Base-by-base conservation (phyloP, 2,797 vertebrate genomes). In the Leptodactylus fallax region DNA sequence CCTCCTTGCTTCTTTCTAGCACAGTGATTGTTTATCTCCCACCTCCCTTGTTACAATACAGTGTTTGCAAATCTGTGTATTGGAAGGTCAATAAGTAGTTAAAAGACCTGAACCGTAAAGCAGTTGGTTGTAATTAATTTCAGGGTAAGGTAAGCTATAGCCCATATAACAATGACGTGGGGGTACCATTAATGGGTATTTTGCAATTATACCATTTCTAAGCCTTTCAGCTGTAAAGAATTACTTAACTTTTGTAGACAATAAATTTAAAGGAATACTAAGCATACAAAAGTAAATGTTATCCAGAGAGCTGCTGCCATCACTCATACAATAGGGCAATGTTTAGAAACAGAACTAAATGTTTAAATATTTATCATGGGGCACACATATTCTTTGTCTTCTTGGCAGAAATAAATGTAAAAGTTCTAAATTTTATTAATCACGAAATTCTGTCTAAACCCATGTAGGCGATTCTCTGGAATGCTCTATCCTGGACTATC, bases 1-100 rank as follows among this genome's bases (percentile, higher is more conserved):
- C 53, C 53, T 72, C 63, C 55, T 65, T 45, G 25, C 58, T 56
- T 58, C 13, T 86, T 80, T 72, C 47, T 47, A 49, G 65, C 63
- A 58, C 53, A 60, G 12, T 60, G 85, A 71, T 85, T 61, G 71
- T 85, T 85, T 85, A 76, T 85, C 53, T 77, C 51, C 71, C 56
- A 63, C 56, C 83, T 85, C 27, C 60, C 83, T 85, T 51, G 36
- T 83, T 61, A 76, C 55, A 23, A 47, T 47, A 51, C 21, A 71
- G 45, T 83, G 65, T 72, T 83, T 83, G 51, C 49, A 79, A 25
- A 85, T 67, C n/a, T 63, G 12, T 65, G 84, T 67, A 87, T 72
- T 58, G 23, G 53, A 61, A 51, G 78, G 53, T 14, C 77, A 80
- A 53, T 63, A 72, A 67, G 55, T 53, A 72, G 11, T 58, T 84